Evolutionary conservation across 2,113 vertebrate species (phyloP).

Genomic region (Strigops habroptila): DNA sequence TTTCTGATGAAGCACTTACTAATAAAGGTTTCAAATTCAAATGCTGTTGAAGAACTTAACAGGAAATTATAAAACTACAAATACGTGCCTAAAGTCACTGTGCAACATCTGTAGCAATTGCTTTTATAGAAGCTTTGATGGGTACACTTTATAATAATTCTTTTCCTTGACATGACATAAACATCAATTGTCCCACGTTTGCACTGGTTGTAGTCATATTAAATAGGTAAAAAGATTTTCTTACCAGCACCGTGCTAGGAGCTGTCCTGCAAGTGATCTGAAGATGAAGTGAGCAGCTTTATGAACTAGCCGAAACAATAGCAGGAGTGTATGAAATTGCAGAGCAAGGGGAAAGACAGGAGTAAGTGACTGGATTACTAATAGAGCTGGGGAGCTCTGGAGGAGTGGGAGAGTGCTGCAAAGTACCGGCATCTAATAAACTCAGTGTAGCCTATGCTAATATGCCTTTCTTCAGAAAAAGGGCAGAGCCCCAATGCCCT

Average conservation of each 20-base stretch:
- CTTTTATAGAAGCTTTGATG: neutral
- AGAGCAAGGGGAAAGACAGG: neutral
- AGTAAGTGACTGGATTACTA: neutral
- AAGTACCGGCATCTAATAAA: neutral
- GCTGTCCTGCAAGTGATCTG: neutral
- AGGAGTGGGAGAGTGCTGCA: neutral
- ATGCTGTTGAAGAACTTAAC: neutral
- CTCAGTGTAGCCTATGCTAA: neutral
- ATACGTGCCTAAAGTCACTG: neutral
- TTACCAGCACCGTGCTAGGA: neutral
- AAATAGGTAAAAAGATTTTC: neutral
- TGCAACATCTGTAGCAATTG: neutral
- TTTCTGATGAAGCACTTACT: neutral
- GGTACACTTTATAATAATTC: neutral
- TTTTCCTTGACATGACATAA: too few species aligned
- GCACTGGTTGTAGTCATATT: neutral
- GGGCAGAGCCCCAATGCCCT: neutral
- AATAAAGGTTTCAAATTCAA: neutral
- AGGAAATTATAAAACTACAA: neutral
- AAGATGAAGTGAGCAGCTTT: neutral
- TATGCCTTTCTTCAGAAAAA: neutral
- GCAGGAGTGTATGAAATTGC: neutral
- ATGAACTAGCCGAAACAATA: neutral
- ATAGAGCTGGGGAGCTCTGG: neutral
- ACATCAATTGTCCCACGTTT: neutral